Evolutionary conservation across 2,888 invertebrate species (phyloP), one percentile per base, ranked within the genome.

Genomic region (Cantharis rustica): DNA sequence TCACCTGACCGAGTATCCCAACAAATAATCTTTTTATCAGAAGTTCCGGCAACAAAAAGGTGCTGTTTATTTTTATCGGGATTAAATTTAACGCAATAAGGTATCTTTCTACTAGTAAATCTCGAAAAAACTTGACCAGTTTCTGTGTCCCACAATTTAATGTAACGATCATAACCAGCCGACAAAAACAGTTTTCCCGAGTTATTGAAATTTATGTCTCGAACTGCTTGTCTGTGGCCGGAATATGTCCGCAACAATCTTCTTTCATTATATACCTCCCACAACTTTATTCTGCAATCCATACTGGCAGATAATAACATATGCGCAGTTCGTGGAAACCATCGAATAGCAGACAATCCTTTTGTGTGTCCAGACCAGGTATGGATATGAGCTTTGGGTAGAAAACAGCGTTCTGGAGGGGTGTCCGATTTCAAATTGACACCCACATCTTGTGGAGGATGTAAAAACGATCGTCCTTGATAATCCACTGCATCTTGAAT

Each of bases 101-200:
- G 97, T 84, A 99, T 97, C 89, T 99, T 99, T 73, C 97, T 92
- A 69, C 97, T 98, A 16, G 98, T 97, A 89, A 98, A 99, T 64
- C 97, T 90, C 0, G 93, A 93, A 27, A 95, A 88, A 78, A 95
- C 96, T 81, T 92, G 92, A 68, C 99, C 99, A 0, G 96, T 96
- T 90, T 99, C 99, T 0, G 99, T 99, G 88, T 99, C 99, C 99
- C 99, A 99, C 64, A 99, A 89, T 89, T 99, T 99, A 75, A 99
- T 96, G 86, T 96, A 98, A 72, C 98, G 93, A 90, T 99, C 99
- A 89, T 98, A 99, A 90, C 98, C 98, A 63, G 98, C 98, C 0
- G 98, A 98, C 3, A 99, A 89, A 88, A 99, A 99, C 84, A 96
- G 93, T 62, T 93, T 93, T 1, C 99, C 99, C 62, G 92, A 91